Base-by-base conservation (phyloP, 2,113 vertebrate species). In the Xerus inauris region DNA sequence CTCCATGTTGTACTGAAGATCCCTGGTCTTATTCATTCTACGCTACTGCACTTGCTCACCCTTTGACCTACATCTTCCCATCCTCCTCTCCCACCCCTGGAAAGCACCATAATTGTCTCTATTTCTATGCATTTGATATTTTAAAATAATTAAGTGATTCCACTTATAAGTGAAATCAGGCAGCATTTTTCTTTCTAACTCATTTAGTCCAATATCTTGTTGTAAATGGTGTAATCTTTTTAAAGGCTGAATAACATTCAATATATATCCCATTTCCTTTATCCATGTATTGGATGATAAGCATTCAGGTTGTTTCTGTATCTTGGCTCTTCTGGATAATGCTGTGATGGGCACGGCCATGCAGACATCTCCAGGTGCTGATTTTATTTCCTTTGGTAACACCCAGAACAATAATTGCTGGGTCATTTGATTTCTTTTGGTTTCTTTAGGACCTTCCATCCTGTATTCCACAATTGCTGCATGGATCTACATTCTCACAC, bases 301-400 rank as follows among this genome's bases (percentile, higher is more conserved):
- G 32, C 28, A 8, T 12, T 26, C 13, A 45, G 12, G 16, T 6
- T 77, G 28, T 49, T 35, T 77, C 28, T 19, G 16, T 47, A 22
- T n/a, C 42, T 84, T 84, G 30, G 62, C 40, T 32, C 6, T 32
- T 45, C 17, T 32, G 40, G 30, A 35, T 45, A 20, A 45, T 45
- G 59, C 62, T 13, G 62, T 3, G 22, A 5, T 35, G 82, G 19
- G 20, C 42, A 7, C 1, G 30, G 20, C 30, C 0, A 1, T 16
- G 62, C 62, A 49, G 42, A 8, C 22, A 22, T 42, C 59, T 84
- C 19, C 22, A 47, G n/a, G 81, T 32, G 59, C 6, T 84, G 40
- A 35, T 45, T 8, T 4, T 5, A 32, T 9, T 30, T 32, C 30
- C 30, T 35, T 49, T 54, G 32, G 57, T 64, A 32, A 64, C 30